These are phyloP conservation scores for Sphaeramia orbicularis DNA, from an alignment of 2,797 vertebrate genomes.

Conservation along the genomic window DNA sequence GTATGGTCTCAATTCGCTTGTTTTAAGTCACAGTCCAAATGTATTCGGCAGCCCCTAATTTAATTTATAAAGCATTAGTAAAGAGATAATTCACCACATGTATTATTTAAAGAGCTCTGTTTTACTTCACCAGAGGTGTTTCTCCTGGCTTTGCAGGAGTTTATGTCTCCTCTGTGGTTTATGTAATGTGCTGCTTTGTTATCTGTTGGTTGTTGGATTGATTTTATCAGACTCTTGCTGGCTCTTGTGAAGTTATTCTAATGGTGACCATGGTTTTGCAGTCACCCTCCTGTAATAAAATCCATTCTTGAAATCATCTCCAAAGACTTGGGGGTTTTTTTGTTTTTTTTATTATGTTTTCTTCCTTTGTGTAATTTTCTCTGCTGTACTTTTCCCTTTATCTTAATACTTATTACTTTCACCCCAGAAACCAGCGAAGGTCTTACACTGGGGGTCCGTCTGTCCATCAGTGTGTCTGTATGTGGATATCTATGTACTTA, in stretches of 20 bases:
- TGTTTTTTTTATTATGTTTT: no score
- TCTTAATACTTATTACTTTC: no score
- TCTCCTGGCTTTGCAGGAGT: constrained; percentile 28
- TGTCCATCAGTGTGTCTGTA: no score
- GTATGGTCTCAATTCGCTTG: constrained; percentile 2
- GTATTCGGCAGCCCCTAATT: constrained; percentile 26
- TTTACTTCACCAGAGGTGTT: constrained; percentile 8
- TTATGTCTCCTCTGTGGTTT: constrained; percentile 17
- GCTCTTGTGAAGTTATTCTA: neutral
- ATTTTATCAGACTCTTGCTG: constrained; percentile 28
- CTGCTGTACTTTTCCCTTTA: no score
- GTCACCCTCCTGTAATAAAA: neutral
- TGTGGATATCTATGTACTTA: no score
- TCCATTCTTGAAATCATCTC: no score
- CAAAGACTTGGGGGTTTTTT: no score
- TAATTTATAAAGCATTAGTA: constrained; percentile 16
- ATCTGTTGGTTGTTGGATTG: constrained; percentile 24
- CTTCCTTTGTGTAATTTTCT: no score
- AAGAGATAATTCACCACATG: constrained; percentile 20
- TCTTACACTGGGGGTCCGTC: no score
- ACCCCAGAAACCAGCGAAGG: no score
- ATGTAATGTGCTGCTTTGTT: constrained; percentile 30
- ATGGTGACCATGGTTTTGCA: constrained; percentile 9
- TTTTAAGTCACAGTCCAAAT: constrained; percentile 28
- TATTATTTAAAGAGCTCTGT: constrained; percentile 16